These are phyloP conservation scores for Trissoscelio sp. DNA, from an alignment of 2,888 invertebrate genomes.

Conservation along the genomic window DNA sequence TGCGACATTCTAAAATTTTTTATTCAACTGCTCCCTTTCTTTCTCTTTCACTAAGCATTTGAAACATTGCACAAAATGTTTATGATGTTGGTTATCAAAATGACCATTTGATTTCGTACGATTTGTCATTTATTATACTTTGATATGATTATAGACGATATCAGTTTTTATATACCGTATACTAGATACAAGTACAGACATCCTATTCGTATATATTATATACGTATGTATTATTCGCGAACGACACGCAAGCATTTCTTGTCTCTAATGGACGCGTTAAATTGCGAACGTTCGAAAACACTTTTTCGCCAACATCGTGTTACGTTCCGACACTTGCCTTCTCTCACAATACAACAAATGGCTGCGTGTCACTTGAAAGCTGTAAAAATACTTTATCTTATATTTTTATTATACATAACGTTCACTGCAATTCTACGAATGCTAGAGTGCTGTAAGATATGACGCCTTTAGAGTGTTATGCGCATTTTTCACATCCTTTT, in stretches of 20 bases:
- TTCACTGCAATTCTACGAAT: constrained; percentile 80
- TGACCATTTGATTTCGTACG: not conserved
- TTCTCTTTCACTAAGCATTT: too few species aligned
- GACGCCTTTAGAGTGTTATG: constrained; percentile 81
- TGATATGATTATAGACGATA: constrained; percentile 30
- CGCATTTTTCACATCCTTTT: constrained; percentile 76
- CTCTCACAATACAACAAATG: constrained; percentile 54
- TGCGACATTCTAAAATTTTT: too few species aligned
- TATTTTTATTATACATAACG: constrained; percentile 61
- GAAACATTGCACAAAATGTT: too few species aligned
- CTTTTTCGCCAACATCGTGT: not conserved
- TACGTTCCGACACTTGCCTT: constrained; percentile 1
- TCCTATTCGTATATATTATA: constrained; percentile 64
- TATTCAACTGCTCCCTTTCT: too few species aligned
- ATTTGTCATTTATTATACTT: not conserved
- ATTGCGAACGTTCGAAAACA: constrained; percentile 13
- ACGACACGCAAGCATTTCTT: constrained; percentile 51
- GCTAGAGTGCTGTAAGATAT: constrained; percentile 83
- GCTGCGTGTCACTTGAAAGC: constrained; percentile 49
- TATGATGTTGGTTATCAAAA: not conserved
- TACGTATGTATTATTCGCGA: constrained; percentile 65
- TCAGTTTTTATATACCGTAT: constrained; percentile 48
- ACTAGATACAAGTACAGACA: constrained; percentile 58
- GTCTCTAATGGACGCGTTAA: constrained; percentile 26
- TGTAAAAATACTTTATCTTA: constrained; percentile 63